Conservation (phyloP, 2,797 vertebrate species). For the Pseudomugil gertrudae region DNA sequence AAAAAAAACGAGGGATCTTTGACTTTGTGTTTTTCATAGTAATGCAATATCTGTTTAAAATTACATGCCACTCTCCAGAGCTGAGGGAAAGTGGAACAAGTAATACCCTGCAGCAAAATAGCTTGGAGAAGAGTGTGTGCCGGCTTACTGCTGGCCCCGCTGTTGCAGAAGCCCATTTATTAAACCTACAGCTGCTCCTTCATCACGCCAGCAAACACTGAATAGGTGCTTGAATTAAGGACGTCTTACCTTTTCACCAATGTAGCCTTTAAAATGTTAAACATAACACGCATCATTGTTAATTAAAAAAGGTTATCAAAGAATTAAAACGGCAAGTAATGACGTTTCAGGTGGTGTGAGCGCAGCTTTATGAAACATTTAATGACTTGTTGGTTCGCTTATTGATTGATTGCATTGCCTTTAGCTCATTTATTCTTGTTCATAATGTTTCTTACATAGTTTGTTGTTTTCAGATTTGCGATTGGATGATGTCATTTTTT, state of each 20-base stretch:
- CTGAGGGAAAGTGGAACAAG: slow-evolving; percentile 77
- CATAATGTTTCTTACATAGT: background rate
- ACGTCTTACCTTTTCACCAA: slow-evolving; percentile 18
- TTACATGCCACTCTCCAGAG: slow-evolving; percentile 69
- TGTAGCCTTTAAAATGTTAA: slow-evolving; percentile 10
- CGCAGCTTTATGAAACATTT: background rate
- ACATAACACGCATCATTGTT: background rate
- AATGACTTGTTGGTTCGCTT: background rate
- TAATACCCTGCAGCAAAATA: slow-evolving; percentile 75
- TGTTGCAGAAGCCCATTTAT: slow-evolving; percentile 72
- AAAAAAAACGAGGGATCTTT: slow-evolving; percentile 42
- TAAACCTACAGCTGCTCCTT: slow-evolving; percentile 69
- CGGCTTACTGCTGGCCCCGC: slow-evolving; percentile 49
- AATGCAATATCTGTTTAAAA: slow-evolving; percentile 66
- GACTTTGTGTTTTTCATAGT: slow-evolving; percentile 49
- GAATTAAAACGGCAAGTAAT: background rate
- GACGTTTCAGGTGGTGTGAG: background rate
- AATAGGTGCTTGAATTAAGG: slow-evolving; percentile 9
- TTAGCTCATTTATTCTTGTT: no score
- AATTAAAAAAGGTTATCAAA: background rate
- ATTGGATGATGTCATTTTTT: background rate
- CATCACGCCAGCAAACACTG: slow-evolving; percentile 57
- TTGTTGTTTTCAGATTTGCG: background rate
- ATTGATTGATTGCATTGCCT: background rate
- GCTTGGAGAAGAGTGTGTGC: slow-evolving; percentile 69